Evolutionary conservation across 2,888 invertebrate species (phyloP), one percentile per base, ranked within the genome.

Genomic region (Cheilosia grossa): DNA sequence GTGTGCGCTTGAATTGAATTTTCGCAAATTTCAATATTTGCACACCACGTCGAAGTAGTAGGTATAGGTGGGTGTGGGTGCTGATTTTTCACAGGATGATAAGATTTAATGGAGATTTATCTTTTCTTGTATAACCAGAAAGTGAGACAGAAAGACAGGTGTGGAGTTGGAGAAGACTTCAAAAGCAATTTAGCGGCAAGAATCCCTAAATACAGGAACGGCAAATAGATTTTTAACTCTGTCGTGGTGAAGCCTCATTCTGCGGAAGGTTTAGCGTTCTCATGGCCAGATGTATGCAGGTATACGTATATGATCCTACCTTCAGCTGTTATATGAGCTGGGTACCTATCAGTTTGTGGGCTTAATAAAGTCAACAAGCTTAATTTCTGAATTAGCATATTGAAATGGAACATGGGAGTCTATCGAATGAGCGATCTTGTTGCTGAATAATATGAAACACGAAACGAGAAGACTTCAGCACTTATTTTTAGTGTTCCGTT

Each of bases 11-110:
- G 81, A 85, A 85, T 85, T 85, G 85, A 85, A 81, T 85, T 85
- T 81, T 85, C 81, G 77, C 85, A 85, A 85, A 85, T 85, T 85
- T 85, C 85, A 81, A 85, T 75, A 85, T 85, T 85, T 85, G 81
- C 81, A 81, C 83, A 70, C 64, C 80, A 74, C 79, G 42, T 15
- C 5, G 56, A 2, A 58, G 17, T 13, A 13, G 7, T 4, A 21
- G 15, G 74, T 82, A 70, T 82, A 83, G 80, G 69, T 79, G 83
- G 83, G 79, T 30, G 69, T 79, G 83, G 83, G 79, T 30, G 30
- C 69, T 69, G 79, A 79, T 83, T 83, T 83, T 64, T 58, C 69
- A 17, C n/a, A 51, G 69, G 67, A 74, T 66, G 83, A 80, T 83
- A 83, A 80, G 80, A 83, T 80, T 83, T 83, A 80, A 83, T 80